phyloP scores from a whole-genome alignment of 1,140 invertebrate genomes.

The Cardiocondyla obscurior region DNA sequence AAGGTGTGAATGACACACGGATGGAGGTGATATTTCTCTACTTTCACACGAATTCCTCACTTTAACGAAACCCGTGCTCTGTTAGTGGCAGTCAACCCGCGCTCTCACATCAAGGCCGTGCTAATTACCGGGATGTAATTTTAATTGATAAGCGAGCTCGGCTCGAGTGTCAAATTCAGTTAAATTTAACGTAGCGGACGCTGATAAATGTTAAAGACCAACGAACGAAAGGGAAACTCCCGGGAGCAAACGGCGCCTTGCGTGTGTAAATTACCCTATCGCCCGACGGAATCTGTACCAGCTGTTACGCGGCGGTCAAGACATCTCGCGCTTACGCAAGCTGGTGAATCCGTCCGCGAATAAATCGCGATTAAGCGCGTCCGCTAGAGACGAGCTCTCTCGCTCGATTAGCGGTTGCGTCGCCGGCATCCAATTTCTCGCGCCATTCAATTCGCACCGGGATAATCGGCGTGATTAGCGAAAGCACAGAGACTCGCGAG shows the following conservation, averaged over 20 bases:
- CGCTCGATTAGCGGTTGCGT: neutral
- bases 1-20: neutral
- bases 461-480: conserved; percentile 41
- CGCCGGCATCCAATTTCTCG: conserved; percentile 17
- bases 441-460: conserved; percentile 12
- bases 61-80: conserved; percentile 30
- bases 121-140: neutral
- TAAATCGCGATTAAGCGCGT: neutral
- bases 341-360: neutral
- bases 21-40: conserved; percentile 49
- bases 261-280: neutral
- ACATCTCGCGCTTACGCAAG: neutral
- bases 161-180: neutral
- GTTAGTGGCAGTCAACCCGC: conserved; percentile 31
- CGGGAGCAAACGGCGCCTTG: neutral
- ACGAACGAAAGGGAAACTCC: too few relatives aligned
- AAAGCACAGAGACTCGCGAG: conserved; percentile 44
- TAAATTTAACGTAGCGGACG: neutral
- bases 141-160: neutral
- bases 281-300: neutral
- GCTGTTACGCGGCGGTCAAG: neutral
- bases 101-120: neutral
- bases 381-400: neutral
- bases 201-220: neutral
- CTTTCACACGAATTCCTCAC: conserved; percentile 62